Percentiles rank a stretch among this genome's conserved stretches.
Evolutionary conservation across 2,888 invertebrate genomes (phyloP).

Genomic region (Ichneumon xanthorius): DNA sequence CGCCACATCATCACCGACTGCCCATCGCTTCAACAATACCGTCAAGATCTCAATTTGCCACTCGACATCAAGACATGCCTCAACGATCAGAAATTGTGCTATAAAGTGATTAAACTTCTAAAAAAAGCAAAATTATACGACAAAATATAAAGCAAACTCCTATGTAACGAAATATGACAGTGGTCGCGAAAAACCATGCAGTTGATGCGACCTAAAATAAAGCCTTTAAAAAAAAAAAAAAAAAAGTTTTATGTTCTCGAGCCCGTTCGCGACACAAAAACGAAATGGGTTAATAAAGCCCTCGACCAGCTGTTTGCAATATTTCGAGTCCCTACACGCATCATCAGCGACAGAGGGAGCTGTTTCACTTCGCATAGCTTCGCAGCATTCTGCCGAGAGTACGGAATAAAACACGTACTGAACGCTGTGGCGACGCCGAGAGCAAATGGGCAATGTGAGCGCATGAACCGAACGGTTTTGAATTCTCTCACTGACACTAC

Average conservation of each 20-base stretch:
- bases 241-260: constrained; percentile 76
- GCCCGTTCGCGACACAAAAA: constrained; percentile 75
- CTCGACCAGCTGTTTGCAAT: constrained; percentile 74
- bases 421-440: constrained; percentile 77
- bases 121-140: too few relatives aligned
- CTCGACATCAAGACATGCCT: too few relatives aligned
- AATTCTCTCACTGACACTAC: constrained; percentile 71
- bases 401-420: constrained; percentile 75
- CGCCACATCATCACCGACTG: too few relatives aligned
- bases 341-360: constrained; percentile 81
- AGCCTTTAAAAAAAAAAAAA: too few relatives aligned
- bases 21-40: too few relatives aligned
- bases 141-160: too few relatives aligned
- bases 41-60: too few relatives aligned
- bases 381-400: constrained; percentile 75
- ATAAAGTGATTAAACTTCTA: too few relatives aligned
- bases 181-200: too few relatives aligned
- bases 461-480: constrained; percentile 77
- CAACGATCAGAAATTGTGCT: too few relatives aligned
- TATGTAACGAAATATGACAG: too few relatives aligned
- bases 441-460: constrained; percentile 80
- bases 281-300: constrained; percentile 73
- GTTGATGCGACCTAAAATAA: too few relatives aligned
- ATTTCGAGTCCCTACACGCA: constrained; percentile 74
- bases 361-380: constrained; percentile 79